Evolutionary conservation across 2,797 vertebrate genomes (phyloP), one percentile per base, ranked within the genome.

Genomic region (Arremon brunneinucha): DNA sequence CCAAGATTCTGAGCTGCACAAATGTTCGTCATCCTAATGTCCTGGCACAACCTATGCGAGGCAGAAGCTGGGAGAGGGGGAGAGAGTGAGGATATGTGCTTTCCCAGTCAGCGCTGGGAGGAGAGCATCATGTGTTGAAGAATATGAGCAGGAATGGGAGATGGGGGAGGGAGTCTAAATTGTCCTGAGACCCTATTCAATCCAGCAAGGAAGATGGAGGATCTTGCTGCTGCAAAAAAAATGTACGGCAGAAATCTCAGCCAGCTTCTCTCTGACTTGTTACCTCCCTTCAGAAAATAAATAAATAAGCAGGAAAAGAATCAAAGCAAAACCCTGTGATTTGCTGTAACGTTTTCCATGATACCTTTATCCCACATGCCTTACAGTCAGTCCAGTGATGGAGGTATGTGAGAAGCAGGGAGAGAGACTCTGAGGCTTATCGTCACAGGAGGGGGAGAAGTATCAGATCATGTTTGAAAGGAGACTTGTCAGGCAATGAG

Each of bases 271-370:
- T 65, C 91, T 62, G 83, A 84, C 87, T 89, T 91, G 90, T 89
- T 87, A 89, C 77, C 88, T 94, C 91, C 82, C 85, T 91, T 84
- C 60, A 49, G 88, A 97, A 98, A 98, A 97, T 95, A 97, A 98
- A 98, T 84, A 94, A 96, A 94, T 77, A 94, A 89, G 60, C 98
- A 97, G 96, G 82, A 95, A 97, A 97, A 96, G 96, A 98, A 96
- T 96, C 90, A 94, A 95, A 96, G 91, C 93, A 94, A 94, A 89
- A 3, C 87, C 87, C 93, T 94, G 96, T 96, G 97, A 97, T 98
- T 98, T 97, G 96, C 97, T 97, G 96, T 97, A 86, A 46, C 32
- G 5, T 91, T 87, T 95, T 94, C 74, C 67, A 20, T 39, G 43
- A 71, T 93, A 76, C 81, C 84, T 93, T 90, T 75, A 92, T 93